Percentiles rank a stretch among this genome's conserved stretches.
Evolutionary conservation across 2,797 vertebrate species (phyloP).

Genomic region (Syngnathus acus): DNA sequence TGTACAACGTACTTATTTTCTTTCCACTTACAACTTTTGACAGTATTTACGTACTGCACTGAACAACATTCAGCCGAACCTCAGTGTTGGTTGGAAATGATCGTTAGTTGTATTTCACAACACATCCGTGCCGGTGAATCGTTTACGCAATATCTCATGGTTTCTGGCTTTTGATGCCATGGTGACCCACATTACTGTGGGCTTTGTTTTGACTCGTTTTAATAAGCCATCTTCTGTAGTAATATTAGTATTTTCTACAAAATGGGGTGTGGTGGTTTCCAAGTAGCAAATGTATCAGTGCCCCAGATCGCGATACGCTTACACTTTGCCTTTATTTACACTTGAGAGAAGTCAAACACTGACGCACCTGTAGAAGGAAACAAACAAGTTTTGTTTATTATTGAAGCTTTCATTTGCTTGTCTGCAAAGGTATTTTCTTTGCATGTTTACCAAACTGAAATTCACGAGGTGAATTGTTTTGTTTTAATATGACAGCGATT

Average conservation of each 20-base stretch:
- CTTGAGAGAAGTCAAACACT: neutral
- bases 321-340: slow-evolving; percentile 16
- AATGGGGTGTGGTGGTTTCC: slow-evolving; percentile 39
- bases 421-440: neutral
- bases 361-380: slow-evolving; percentile 23
- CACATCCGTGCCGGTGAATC: neutral
- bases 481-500: neutral
- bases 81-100: neutral
- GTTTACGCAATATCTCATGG: neutral
- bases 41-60: neutral
- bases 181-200: neutral
- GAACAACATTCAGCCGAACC: neutral
- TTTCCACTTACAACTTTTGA: neutral
- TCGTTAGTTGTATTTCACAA: neutral
- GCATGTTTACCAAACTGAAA: neutral
- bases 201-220: neutral
- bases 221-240: neutral
- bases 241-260: neutral
- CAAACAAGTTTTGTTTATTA: slow-evolving; percentile 2
- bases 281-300: slow-evolving; percentile 24
- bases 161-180: neutral
- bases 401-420: neutral
- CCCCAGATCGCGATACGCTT: slow-evolving; percentile 5
- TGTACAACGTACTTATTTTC: slow-evolving; percentile 13
- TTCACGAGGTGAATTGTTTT: neutral